Base-by-base conservation (phyloP, 2,113 vertebrate species). In the Amazona vittata region DNA sequence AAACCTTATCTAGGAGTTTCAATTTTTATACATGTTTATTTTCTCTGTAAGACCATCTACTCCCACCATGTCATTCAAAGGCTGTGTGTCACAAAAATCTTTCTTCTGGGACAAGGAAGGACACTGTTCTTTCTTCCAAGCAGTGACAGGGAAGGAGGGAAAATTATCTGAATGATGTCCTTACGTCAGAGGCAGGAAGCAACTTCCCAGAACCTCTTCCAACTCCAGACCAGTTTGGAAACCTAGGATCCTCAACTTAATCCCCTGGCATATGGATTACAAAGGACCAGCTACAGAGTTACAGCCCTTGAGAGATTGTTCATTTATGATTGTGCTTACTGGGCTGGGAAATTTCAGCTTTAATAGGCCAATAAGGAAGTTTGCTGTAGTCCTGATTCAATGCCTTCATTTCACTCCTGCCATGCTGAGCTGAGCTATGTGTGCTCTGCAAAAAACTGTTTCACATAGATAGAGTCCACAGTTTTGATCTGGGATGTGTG, bases 291-390 rank as follows among this genome's bases (percentile, higher is more conserved):
- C n/a, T 92, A 24, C 75, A 92, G 52, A 4, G 6, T 64, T 83
- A 69, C 35, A 83, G 31, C 41, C 53, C 20, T 55, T n/a, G 71
- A 78, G 80, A 89, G 15, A 5, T 78, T 62, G 6, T 75, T 10
- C 12, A 37, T 90, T 85, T 50, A 24, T n/a, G 70, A 65, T 29
- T 0, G 0, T 5, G 0, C 43, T 75, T 44, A 68, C 21, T 65
- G 49, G 33, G 39, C 67, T 83, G 33, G 24, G 82, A 86, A 86
- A 65, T 35, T 55, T 75, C 83, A 93, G 44, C 35, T 82, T 93
- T 86, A 78, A 70, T 8, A 81, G 43, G 31, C 33, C 43, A 92
- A 31, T 10, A 53, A 67, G 52, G 50, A 68, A 68, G 43, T 64
- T 29, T 81, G 31, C 37, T 57, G 12, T 57, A 73, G 70, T 67